Evolutionary conservation across 2,113 vertebrate species (phyloP).

Genomic region (Miniopterus natalensis): DNA sequence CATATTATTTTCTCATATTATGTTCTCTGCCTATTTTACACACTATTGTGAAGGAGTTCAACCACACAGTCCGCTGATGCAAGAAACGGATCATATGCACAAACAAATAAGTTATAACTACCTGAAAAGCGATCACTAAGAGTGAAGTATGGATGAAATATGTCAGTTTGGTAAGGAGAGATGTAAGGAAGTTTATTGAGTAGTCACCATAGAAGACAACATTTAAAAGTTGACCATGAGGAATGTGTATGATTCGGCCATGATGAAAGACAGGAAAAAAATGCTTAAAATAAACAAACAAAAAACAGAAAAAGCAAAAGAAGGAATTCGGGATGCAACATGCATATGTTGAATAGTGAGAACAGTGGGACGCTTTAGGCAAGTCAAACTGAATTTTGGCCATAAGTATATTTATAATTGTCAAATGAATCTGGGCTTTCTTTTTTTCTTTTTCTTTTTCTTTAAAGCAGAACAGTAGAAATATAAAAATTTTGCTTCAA

Average conservation of each 20-base stretch:
- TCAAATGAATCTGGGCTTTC: neutral
- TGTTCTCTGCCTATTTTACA: neutral
- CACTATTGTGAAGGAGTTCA: neutral
- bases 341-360: fast-evolving
- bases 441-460: neutral
- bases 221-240: neutral
- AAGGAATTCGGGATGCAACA: neutral
- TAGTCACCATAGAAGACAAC: neutral
- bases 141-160: neutral
- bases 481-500: neutral
- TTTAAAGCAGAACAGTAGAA: neutral
- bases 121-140: neutral
- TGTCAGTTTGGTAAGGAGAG: neutral
- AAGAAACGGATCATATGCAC: neutral
- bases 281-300: neutral
- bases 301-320: neutral
- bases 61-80: neutral
- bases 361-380: neutral
- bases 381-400: neutral
- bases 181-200: neutral
- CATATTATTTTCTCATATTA: too few relatives aligned
- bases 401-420: neutral
- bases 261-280: neutral
- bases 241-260: neutral
- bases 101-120: neutral